Conservation (phyloP, 2,113 vertebrate species). For the Acinonyx jubatus region DNA sequence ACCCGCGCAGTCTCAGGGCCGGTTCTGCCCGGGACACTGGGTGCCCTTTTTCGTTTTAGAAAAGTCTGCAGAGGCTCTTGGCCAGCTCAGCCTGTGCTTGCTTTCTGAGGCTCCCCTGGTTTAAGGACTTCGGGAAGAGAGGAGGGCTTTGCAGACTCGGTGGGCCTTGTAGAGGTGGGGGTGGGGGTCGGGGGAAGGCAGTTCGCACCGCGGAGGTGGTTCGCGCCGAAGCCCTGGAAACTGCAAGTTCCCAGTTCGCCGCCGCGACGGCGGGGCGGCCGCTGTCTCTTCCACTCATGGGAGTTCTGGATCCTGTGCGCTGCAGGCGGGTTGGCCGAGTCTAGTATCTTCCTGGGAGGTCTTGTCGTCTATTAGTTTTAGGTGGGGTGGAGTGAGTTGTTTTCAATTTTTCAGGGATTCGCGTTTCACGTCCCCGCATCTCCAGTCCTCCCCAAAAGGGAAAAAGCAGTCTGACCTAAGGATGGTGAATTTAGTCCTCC, state of each 20-base stretch:
- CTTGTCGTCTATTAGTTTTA: not conserved
- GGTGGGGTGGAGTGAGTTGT: not conserved
- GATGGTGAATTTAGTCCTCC: conserved; percentile 18
- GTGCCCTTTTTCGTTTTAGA: conserved; percentile 59
- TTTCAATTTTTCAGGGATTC: not conserved
- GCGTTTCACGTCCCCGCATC: not conserved
- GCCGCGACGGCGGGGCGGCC: rapidly evolving
- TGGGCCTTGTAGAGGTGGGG: not conserved
- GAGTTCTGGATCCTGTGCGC: not conserved
- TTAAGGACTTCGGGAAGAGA: not conserved
- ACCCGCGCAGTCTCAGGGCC: not conserved
- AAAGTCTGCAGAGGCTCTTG: not conserved
- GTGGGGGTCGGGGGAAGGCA: not conserved
- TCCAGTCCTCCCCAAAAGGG: not conserved
- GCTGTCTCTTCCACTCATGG: not conserved
- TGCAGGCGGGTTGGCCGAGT: conserved; percentile 43
- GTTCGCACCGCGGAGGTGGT: not conserved
- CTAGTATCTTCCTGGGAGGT: not conserved
- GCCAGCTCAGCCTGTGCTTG: not conserved
- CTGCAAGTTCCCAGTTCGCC: not conserved
- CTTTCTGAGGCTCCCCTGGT: not conserved
- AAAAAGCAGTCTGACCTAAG: not conserved
- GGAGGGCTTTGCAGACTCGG: not conserved
- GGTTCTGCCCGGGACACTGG: not conserved
- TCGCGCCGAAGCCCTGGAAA: not conserved